Percentiles rank a stretch among this genome's conserved stretches.
Evolutionary conservation across 2,113 vertebrate genomes (phyloP).

Genomic region (Riparia riparia): DNA sequence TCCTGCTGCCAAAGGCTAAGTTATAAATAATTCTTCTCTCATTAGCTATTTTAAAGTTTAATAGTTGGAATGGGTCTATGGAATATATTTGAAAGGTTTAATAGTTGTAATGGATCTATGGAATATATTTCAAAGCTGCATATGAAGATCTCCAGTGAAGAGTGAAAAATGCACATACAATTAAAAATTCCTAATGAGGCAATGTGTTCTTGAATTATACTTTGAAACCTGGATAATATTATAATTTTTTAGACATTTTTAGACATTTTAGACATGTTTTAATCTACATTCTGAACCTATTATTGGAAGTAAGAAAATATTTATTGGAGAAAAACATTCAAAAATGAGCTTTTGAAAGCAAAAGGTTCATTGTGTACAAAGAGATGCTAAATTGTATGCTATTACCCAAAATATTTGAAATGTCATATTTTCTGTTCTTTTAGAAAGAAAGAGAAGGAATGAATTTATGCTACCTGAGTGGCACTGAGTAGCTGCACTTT

Average conservation of each 20-base stretch:
- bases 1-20: slow-evolving; percentile 68
- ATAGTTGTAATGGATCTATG: slow-evolving; percentile 58
- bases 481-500: neutral
- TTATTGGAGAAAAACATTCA: neutral
- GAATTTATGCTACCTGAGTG: neutral
- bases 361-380: neutral
- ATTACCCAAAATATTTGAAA: neutral
- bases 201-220: slow-evolving; percentile 4
- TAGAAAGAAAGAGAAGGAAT: neutral
- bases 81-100: slow-evolving; percentile 61
- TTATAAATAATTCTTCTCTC: slow-evolving; percentile 74
- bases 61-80: slow-evolving; percentile 62
- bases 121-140: slow-evolving; percentile 51
- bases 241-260: neutral
- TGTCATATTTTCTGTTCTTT: neutral
- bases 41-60: slow-evolving; percentile 64
- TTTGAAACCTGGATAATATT: neutral
- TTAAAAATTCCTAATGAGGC: slow-evolving; percentile 15
- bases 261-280: neutral
- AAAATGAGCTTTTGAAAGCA: neutral
- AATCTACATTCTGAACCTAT: neutral
- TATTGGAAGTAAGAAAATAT: neutral
- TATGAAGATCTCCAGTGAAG: slow-evolving; percentile 23
- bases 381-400: neutral
- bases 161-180: neutral